Evolutionary conservation across 2,888 invertebrate genomes (phyloP).

Genomic region (Odontomyia ornata): DNA sequence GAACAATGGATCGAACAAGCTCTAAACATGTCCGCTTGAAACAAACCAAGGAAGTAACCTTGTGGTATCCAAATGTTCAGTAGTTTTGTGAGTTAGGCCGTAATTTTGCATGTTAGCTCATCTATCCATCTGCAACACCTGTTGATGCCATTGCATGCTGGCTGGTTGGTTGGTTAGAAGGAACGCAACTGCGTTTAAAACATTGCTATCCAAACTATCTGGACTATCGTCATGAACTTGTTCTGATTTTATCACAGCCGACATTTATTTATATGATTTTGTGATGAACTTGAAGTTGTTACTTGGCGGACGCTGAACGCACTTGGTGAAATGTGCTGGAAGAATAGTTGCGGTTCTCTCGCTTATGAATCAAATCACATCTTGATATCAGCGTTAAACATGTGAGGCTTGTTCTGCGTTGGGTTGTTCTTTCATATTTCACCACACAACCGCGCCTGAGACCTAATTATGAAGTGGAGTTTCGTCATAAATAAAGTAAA

Average conservation of each 20-base stretch:
- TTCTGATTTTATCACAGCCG: slow-evolving; percentile 47
- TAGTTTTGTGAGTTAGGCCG: slow-evolving; percentile 28
- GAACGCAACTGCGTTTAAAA: slow-evolving; percentile 23
- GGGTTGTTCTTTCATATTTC: slow-evolving; percentile 26
- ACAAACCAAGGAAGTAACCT: slow-evolving; percentile 46
- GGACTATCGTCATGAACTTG: slow-evolving; percentile 36
- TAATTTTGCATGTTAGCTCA: slow-evolving; percentile 40
- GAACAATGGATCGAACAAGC: slow-evolving; percentile 39
- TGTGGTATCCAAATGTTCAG: slow-evolving; percentile 43
- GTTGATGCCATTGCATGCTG: slow-evolving; percentile 28
- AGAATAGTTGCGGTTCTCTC: neutral
- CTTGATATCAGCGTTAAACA: slow-evolving; percentile 14
- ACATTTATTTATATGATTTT: slow-evolving; percentile 49
- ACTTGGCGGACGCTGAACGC: neutral
- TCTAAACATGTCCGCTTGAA: slow-evolving; percentile 38
- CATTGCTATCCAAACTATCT: slow-evolving; percentile 12
- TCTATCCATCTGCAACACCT: slow-evolving; percentile 47
- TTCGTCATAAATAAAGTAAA: slow-evolving; percentile 46
- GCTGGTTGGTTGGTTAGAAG: neutral
- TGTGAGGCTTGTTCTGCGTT: neutral
- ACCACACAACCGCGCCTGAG: slow-evolving; percentile 21
- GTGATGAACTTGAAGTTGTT: slow-evolving; percentile 48
- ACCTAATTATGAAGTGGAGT: slow-evolving; percentile 46
- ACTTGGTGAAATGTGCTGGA: neutral
- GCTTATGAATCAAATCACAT: slow-evolving; percentile 11